These are phyloP conservation scores for Hermatobates lingyangjiaoensis DNA, from an alignment of 1,140 invertebrate genomes.

Conservation along the genomic window DNA sequence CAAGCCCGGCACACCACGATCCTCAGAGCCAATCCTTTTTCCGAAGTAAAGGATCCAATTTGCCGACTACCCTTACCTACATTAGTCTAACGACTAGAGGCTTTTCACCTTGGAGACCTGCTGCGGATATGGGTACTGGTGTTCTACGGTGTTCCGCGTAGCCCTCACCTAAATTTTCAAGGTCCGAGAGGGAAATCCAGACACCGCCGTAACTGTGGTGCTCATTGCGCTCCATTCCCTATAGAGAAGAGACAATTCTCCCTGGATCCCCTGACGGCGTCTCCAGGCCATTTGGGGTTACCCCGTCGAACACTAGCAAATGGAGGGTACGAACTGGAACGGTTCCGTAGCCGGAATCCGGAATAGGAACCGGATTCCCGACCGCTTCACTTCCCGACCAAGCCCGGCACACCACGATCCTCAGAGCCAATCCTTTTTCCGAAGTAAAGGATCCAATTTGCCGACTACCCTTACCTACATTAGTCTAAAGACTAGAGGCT, in stretches of 20 bases:
- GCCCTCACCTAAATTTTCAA: too few species aligned
- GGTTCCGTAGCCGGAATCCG: neutral
- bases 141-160: too few species aligned
- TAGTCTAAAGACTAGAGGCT: slow-evolving; percentile 77
- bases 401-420: slow-evolving; percentile 32
- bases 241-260: slow-evolving; percentile 67
- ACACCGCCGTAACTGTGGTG: slow-evolving; percentile 47
- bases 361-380: slow-evolving; percentile 1
- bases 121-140: slow-evolving; percentile 66
- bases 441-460: slow-evolving; percentile 67
- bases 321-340: neutral
- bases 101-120: slow-evolving; percentile 76
- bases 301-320: slow-evolving; percentile 15
- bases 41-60: too few species aligned
- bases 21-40: too few species aligned
- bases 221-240: slow-evolving; percentile 51
- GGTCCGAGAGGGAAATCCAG: too few species aligned
- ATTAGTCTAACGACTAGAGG: slow-evolving; percentile 77
- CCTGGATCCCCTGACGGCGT: slow-evolving; percentile 50
- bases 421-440: slow-evolving; percentile 46
- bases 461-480: slow-evolving; percentile 75
- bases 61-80: slow-evolving; percentile 71
- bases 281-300: slow-evolving; percentile 45
- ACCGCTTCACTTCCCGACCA: slow-evolving; percentile 18
- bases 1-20: too few species aligned